These are phyloP conservation scores for Chymomyza caudatula DNA, from an alignment of 2,888 invertebrate genomes.

Conservation along the genomic window DNA sequence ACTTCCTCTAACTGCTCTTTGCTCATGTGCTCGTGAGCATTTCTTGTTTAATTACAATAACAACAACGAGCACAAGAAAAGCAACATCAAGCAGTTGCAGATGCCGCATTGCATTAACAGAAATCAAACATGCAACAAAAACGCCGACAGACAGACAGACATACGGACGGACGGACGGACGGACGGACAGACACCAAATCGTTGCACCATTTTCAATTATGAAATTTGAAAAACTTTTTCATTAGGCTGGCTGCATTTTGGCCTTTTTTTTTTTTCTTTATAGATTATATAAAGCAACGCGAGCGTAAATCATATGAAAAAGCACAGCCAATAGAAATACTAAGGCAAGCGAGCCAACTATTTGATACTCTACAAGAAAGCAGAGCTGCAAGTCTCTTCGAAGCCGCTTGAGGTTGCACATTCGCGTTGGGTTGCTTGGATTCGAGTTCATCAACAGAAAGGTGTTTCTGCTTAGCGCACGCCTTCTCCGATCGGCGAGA, in stretches of 20 bases:
- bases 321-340: background rate
- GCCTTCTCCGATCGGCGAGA: no score
- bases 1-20: constrained; percentile 50
- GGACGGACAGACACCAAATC: constrained; percentile 35
- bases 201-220: constrained; percentile 68
- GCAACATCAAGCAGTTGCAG: background rate
- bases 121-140: constrained; percentile 63
- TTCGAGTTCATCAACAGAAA: no score
- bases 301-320: constrained; percentile 63
- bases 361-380: background rate
- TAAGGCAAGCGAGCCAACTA: background rate
- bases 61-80: constrained; percentile 10
- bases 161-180: constrained; percentile 18
- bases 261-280: constrained; percentile 27
- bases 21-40: constrained; percentile 15
- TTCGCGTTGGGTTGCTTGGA: no score
- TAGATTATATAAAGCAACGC: constrained; percentile 64
- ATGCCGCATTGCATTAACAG: constrained; percentile 43
- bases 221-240: constrained; percentile 39
- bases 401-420: no score
- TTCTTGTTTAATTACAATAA: constrained; percentile 35
- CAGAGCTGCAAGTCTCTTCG: background rate
- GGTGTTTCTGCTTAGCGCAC: no score
- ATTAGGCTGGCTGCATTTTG: constrained; percentile 1
- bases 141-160: constrained; percentile 37